These are phyloP conservation scores for Nothocercus nigrocapillus DNA, from an alignment of 2,113 vertebrate species.

Conservation along the genomic window DNA sequence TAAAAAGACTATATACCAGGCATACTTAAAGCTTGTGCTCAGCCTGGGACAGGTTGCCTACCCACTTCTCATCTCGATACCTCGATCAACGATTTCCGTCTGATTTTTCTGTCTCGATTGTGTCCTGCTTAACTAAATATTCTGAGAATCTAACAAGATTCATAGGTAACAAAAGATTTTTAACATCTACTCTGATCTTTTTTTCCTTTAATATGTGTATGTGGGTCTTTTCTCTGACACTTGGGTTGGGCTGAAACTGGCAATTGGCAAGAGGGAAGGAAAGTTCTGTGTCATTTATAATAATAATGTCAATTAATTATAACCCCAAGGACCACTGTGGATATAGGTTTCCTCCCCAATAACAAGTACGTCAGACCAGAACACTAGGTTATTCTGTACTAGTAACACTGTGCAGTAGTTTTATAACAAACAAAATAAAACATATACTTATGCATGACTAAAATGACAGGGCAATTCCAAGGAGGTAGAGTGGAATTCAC, in stretches of 20 bases:
- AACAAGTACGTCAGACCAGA: neutral
- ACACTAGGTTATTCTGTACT: neutral
- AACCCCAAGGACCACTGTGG: neutral
- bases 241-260: conserved; percentile 43
- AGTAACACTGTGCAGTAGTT: neutral
- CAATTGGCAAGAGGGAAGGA: conserved; percentile 13
- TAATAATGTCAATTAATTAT: conserved; percentile 21
- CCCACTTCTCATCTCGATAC: conserved; percentile 29
- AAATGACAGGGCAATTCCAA: neutral
- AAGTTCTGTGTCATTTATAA: conserved; percentile 28
- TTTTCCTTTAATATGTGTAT: conserved; percentile 65
- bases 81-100: conserved; percentile 1
- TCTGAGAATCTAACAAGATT: conserved; percentile 16
- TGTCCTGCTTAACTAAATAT: conserved; percentile 30
- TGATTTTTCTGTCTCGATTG: neutral
- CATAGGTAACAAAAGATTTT: conserved; percentile 60
- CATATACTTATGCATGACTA: neutral
- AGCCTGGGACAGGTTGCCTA: conserved; percentile 28
- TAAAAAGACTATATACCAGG: neutral
- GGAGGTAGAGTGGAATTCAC: conserved; percentile 10
- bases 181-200: conserved; percentile 77
- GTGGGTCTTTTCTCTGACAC: conserved; percentile 5
- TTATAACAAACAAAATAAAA: conserved; percentile 33
- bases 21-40: neutral
- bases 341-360: neutral